phyloP scores from a whole-genome alignment of 2,113 vertebrate species.

The Hydrochoerus hydrochaeris region DNA sequence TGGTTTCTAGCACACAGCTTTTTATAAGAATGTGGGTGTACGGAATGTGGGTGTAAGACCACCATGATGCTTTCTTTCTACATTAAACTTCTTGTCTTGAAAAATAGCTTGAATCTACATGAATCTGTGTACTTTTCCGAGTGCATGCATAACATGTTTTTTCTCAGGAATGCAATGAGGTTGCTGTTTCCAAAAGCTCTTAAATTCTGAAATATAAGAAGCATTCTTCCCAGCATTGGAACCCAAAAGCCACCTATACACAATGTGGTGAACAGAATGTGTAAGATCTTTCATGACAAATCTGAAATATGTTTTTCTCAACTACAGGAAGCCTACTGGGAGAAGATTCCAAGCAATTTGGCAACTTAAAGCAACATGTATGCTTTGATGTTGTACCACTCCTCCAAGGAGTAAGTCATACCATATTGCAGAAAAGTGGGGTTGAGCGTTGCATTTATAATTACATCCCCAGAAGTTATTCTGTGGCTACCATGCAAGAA shows the following conservation, averaged over 20 bases:
- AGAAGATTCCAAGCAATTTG: conserved; percentile 13
- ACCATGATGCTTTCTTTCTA: conserved; percentile 28
- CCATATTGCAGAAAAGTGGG: background rate
- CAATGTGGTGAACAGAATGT: conserved; percentile 19
- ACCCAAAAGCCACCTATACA: background rate
- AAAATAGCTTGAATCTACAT: background rate
- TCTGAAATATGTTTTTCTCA: conserved; percentile 57
- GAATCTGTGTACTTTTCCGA: background rate
- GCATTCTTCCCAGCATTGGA: background rate
- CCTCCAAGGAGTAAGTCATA: background rate
- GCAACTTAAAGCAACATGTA: background rate
- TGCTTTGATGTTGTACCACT: background rate
- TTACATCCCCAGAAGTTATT: background rate
- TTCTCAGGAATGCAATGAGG: conserved; percentile 14
- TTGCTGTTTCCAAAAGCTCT: conserved; percentile 10
- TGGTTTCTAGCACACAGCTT: background rate
- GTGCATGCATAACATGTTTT: background rate
- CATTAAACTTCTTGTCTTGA: background rate
- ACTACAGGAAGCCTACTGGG: background rate
- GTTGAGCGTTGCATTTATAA: conserved; percentile 48
- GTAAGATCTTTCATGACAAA: conserved; percentile 39
- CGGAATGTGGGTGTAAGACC: background rate
- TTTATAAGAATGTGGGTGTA: background rate
- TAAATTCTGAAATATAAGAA: conserved; percentile 22
- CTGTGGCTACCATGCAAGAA: background rate